Conservation (phyloP, 1,140 invertebrate genomes). For the Pentalonia nigronervosa region DNA sequence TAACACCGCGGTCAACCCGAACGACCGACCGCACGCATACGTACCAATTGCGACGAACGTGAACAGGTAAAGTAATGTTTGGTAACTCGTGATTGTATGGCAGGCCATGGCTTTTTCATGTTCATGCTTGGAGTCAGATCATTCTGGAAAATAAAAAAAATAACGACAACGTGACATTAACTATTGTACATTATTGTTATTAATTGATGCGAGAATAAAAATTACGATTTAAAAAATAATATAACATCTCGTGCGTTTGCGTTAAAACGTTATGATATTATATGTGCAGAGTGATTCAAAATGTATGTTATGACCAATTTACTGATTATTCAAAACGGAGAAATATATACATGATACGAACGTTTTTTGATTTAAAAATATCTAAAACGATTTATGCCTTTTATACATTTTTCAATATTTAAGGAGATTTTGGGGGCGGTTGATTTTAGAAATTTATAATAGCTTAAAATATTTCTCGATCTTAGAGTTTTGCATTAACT, state of each 20-base stretch:
- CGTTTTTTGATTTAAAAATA: no score
- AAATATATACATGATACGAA: no score
- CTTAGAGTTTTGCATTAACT: no score
- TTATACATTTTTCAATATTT: no score
- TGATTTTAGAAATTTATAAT: no score
- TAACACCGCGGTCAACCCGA: not conserved
- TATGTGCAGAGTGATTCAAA: no score
- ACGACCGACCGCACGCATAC: not conserved
- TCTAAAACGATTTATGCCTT: no score
- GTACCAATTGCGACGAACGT: slow-evolving; percentile 36
- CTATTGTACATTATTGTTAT: not conserved
- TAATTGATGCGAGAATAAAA: not conserved
- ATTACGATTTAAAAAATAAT: not conserved
- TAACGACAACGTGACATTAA: not conserved
- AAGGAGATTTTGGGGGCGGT: no score
- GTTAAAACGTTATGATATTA: no score
- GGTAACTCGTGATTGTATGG: not conserved
- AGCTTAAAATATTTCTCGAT: no score
- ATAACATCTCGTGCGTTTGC: not conserved
- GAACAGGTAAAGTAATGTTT: slow-evolving; percentile 47
- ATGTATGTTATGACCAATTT: no score
- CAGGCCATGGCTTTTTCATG: slow-evolving; percentile 50
- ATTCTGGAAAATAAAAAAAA: slow-evolving; percentile 37
- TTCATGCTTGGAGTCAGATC: slow-evolving; percentile 48
- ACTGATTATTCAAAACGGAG: no score